Evolutionary conservation across 2,113 vertebrate species (phyloP), one percentile per base, ranked within the genome.

Genomic region (Felis chaus): DNA sequence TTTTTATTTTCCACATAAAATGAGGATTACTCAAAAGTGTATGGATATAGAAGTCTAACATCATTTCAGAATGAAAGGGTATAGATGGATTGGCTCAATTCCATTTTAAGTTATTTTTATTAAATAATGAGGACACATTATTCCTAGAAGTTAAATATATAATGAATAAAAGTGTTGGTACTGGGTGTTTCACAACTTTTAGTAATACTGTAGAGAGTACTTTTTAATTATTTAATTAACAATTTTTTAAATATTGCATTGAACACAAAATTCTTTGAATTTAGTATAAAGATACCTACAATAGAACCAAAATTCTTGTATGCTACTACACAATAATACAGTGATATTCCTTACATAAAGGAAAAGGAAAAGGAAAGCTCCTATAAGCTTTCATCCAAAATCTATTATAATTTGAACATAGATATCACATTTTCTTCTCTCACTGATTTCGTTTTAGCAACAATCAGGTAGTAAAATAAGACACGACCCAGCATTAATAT

Each of bases 381-480:
- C 63, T 79, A 68, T 50, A 81, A 66, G 23, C 66, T 74, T 7
- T 57, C 55, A 86, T 33, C 33, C 79, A 16, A 86, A 97, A 69
- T 79, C 36, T 57, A 27, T 57, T 76, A 92, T 29, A 78, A 65
- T 91, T 27, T 95, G 76, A 91, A 94, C 57, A 80, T 0, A 92
- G 9, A 84, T 25, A 78, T 80, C 29, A 31, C 48, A 95, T 97
- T 93, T 97, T 89, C 69, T 90, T 92, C 63, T 55, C 55, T 84
- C 29, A 73, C 63, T 41, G 63, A 71, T 16, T 57, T 76, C 92
- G 66, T 57, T 63, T 97, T n/a, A 25, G 6, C 83, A 96, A 91
- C 29, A 21, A 71, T 25, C 50, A 50, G 36, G 55, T 36, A 81
- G 12, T 95, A 92, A 94, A 95, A 96, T 76, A 69, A 8, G 23